phyloP scores from a whole-genome alignment of 2,888 invertebrate genomes.

The Willowsia nigromaculata region DNA sequence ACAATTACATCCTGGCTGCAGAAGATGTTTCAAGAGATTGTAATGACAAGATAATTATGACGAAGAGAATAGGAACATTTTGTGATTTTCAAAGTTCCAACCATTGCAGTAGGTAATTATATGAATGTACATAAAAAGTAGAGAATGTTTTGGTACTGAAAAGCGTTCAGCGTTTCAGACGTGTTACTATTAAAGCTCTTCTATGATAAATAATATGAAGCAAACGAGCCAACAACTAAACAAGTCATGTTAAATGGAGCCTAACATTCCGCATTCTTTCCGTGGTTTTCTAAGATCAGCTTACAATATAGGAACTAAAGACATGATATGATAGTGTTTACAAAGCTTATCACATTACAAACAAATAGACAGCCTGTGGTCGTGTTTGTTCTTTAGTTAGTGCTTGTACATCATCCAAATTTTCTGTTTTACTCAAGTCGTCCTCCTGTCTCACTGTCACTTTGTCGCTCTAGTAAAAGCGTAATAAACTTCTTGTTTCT shows the following conservation, averaged over 20 bases:
- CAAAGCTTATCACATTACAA: constrained; percentile 37
- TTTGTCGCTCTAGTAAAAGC: not conserved
- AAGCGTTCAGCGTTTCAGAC: no score
- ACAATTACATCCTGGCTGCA: no score
- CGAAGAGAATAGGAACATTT: not conserved
- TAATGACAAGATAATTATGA: constrained; percentile 14
- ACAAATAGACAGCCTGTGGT: not conserved
- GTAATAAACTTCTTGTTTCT: not conserved
- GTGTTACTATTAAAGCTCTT: no score
- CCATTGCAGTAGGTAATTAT: not conserved
- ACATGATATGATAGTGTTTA: not conserved
- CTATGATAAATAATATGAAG: not conserved
- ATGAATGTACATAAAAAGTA: not conserved
- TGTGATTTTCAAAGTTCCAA: not conserved
- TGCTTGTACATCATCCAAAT: not conserved
- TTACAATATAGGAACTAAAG: not conserved
- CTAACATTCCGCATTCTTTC: constrained; percentile 47
- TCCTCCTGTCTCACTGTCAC: not conserved
- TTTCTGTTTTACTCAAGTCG: constrained; percentile 11
- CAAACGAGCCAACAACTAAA: constrained; percentile 42
- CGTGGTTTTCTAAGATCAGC: not conserved
- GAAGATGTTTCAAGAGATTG: not conserved
- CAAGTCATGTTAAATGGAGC: constrained; percentile 61
- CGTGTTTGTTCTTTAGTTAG: not conserved
- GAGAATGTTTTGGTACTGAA: no score